A percentile compares a stretch with the other conserved stretches of the same genome.
These are phyloP conservation scores for Pseudopleuronectes americanus DNA, from an alignment of 2,797 vertebrate species.

Conservation along the genomic window DNA sequence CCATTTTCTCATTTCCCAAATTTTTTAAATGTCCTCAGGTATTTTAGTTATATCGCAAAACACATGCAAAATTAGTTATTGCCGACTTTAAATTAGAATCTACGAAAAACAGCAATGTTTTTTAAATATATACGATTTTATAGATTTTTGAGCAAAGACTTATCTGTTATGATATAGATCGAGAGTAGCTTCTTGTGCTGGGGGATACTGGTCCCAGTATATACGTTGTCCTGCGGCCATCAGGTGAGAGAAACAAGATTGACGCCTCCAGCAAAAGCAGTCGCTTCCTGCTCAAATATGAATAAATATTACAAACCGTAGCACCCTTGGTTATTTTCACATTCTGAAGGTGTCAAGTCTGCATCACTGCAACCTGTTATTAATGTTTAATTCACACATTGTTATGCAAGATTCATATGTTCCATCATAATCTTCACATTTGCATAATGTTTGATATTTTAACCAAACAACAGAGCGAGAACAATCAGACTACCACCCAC, in stretches of 20 bases:
- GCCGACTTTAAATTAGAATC: background rate
- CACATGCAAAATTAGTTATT: background rate
- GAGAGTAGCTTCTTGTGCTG: constrained; percentile 6
- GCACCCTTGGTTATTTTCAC: constrained; percentile 27
- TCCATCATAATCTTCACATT: constrained; percentile 27
- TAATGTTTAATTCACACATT: constrained; percentile 37
- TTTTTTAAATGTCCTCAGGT: too few relatives aligned
- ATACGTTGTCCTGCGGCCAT: constrained; percentile 26
- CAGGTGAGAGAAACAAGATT: constrained; percentile 34
- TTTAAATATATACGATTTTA: background rate
- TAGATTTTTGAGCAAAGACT: background rate
- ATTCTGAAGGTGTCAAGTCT: constrained; percentile 48
- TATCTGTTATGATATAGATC: background rate
- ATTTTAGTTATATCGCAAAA: too few relatives aligned
- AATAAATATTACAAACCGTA: constrained; percentile 46
- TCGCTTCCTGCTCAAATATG: constrained; percentile 41
- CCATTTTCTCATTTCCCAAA: too few relatives aligned
- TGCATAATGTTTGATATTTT: constrained; percentile 20
- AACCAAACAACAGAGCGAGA: constrained; percentile 13
- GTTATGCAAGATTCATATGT: constrained; percentile 29
- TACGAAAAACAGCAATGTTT: background rate
- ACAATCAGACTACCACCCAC: constrained; percentile 21
- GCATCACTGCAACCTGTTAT: constrained; percentile 24
- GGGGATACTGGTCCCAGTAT: constrained; percentile 15
- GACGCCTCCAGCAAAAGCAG: constrained; percentile 37